Evolutionary conservation across 1,140 invertebrate genomes (phyloP).

Genomic region (Nasonia longicornis): DNA sequence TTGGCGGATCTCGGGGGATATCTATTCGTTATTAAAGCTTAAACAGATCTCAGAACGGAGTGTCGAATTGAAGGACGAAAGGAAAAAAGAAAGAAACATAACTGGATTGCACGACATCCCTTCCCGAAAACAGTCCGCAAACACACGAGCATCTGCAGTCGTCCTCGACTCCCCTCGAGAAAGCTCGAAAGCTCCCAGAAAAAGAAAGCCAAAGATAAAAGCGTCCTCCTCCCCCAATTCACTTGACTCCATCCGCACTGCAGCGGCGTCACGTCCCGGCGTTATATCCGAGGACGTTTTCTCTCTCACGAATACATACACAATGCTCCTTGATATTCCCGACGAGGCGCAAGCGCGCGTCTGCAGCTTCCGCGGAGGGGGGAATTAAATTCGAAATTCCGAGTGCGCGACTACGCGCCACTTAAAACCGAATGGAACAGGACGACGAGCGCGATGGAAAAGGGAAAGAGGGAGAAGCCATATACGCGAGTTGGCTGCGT

Average conservation of each 20-base stretch:
- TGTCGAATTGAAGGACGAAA: too few relatives aligned
- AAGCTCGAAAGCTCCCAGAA: neutral
- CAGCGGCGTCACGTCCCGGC: neutral
- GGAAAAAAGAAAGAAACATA: too few relatives aligned
- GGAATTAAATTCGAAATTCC: constrained; percentile 28
- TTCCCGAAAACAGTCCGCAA: too few relatives aligned
- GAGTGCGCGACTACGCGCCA: neutral
- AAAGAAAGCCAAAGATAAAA: neutral
- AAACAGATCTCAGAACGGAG: too few relatives aligned
- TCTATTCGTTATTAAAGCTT: too few relatives aligned
- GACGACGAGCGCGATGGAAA: neutral
- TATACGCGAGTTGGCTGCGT: neutral
- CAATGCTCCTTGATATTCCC: constrained; percentile 17
- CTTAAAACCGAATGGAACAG: neutral
- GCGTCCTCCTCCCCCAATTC: neutral
- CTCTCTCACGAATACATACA: neutral
- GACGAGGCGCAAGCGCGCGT: neutral
- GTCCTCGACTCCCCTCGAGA: neutral
- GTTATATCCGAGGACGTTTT: neutral
- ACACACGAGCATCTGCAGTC: too few relatives aligned
- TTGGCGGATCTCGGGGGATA: too few relatives aligned
- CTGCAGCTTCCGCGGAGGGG: neutral
- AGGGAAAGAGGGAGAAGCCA: too few relatives aligned
- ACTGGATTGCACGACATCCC: too few relatives aligned
- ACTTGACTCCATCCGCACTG: neutral